A percentile compares a stretch with the other conserved stretches of the same genome.
Evolutionary conservation across 2,113 vertebrate species (phyloP).

Genomic region (Tragelaphus strepsiceros): DNA sequence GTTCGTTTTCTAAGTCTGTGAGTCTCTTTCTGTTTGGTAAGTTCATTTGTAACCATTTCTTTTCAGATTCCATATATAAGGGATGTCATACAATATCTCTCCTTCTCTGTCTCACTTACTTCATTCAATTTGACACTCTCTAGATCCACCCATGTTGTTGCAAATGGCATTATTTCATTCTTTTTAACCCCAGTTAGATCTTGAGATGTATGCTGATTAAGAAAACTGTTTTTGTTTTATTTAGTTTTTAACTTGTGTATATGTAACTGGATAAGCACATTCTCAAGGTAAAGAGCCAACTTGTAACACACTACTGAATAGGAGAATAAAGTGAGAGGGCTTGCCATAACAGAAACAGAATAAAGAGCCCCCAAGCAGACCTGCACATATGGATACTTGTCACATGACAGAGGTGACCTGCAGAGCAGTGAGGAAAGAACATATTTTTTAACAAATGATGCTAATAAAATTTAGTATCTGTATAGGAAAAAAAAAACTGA

Average conservation of each 20-base stretch:
- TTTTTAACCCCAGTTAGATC: background rate
- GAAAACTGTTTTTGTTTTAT: background rate
- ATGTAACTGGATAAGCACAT: background rate
- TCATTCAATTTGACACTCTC: background rate
- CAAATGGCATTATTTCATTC: background rate
- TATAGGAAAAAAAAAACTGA: conserved; percentile 5
- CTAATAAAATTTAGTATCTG: conserved; percentile 12
- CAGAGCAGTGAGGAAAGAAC: background rate
- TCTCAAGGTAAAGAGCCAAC: background rate
- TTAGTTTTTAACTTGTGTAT: background rate
- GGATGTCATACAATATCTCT: background rate
- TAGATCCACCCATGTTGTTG: background rate
- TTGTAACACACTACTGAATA: background rate
- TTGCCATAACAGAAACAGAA: background rate
- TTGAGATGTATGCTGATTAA: background rate
- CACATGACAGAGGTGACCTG: background rate
- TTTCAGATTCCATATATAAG: background rate
- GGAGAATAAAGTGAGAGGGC: background rate
- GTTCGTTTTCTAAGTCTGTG: background rate
- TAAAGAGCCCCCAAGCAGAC: background rate
- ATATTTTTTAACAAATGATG: background rate
- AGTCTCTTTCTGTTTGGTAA: background rate
- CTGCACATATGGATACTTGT: background rate
- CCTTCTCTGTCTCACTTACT: background rate
- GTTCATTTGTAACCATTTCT: background rate